phyloP scores from a whole-genome alignment of 2,888 invertebrate genomes.

The Lissonota sp. region DNA sequence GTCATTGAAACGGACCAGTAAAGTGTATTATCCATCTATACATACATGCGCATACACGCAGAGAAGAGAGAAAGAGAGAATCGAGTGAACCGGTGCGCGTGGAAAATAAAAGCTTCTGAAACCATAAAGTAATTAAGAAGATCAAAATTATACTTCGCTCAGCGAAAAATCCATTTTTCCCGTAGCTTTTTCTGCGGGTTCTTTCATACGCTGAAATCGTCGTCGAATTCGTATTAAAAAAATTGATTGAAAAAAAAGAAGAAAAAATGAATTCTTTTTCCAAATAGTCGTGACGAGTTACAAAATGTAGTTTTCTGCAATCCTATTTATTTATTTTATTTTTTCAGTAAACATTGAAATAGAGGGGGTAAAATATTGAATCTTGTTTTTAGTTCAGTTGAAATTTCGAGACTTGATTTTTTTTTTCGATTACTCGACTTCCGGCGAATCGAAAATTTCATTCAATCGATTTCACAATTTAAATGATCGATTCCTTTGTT shows the following conservation, averaged over 20 bases:
- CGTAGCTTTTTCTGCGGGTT: not conserved
- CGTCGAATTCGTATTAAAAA: not conserved
- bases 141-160: constrained; percentile 1
- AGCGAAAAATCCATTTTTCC: constrained; percentile 21
- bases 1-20: constrained; percentile 23
- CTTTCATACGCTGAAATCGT: not conserved
- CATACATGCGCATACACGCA: not conserved
- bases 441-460: not conserved
- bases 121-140: constrained; percentile 34
- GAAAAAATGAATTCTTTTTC: not conserved
- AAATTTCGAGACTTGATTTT: not conserved
- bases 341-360: too few species aligned
- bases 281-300: not conserved
- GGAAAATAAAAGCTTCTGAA: constrained; percentile 23
- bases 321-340: not conserved
- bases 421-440: not conserved
- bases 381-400: not conserved
- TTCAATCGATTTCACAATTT: too few species aligned
- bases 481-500: not conserved
- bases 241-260: not conserved
- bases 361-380: too few species aligned
- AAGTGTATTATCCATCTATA: constrained; percentile 11
- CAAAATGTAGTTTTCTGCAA: not conserved
- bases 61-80: not conserved
- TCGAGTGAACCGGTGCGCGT: constrained; percentile 12